phyloP scores from a whole-genome alignment of 1,140 invertebrate genomes.

The Sitophilus oryzae region DNA sequence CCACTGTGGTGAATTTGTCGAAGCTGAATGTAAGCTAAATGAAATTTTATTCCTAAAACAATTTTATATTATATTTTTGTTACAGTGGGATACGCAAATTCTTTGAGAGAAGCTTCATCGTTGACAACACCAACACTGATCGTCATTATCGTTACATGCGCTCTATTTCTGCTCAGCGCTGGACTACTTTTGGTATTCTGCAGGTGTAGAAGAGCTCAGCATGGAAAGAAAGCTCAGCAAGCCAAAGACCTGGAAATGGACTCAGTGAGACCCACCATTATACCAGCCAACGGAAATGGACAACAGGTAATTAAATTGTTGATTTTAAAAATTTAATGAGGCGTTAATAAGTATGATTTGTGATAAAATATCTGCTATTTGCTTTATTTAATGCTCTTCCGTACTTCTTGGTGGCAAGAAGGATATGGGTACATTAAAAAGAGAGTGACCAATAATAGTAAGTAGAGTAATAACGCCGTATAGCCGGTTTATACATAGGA shows the following conservation, averaged over 20 bases:
- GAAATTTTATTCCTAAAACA: background rate
- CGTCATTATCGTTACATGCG: conserved; percentile 73
- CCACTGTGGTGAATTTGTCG: conserved; percentile 74
- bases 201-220: conserved; percentile 75
- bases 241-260: conserved; percentile 89
- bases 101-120: conserved; percentile 66
- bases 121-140: conserved; percentile 72
- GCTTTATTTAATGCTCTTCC: conserved; percentile 14
- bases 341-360: background rate
- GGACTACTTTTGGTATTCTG: conserved; percentile 77
- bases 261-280: conserved; percentile 70
- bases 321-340: background rate
- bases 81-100: conserved; percentile 69
- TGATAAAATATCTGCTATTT: background rate
- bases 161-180: conserved; percentile 72
- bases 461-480: conserved; percentile 3
- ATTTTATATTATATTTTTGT: conserved; percentile 16
- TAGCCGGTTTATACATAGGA: background rate
- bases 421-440: conserved; percentile 17
- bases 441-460: conserved; percentile 23
- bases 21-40: conserved; percentile 68
- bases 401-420: conserved; percentile 9
- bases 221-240: conserved; percentile 60
- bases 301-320: conserved; percentile 16
- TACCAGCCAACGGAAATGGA: conserved; percentile 47